Base-by-base conservation (phyloP, 2,888 invertebrate genomes). In the Orchesella flavescens region DNA sequence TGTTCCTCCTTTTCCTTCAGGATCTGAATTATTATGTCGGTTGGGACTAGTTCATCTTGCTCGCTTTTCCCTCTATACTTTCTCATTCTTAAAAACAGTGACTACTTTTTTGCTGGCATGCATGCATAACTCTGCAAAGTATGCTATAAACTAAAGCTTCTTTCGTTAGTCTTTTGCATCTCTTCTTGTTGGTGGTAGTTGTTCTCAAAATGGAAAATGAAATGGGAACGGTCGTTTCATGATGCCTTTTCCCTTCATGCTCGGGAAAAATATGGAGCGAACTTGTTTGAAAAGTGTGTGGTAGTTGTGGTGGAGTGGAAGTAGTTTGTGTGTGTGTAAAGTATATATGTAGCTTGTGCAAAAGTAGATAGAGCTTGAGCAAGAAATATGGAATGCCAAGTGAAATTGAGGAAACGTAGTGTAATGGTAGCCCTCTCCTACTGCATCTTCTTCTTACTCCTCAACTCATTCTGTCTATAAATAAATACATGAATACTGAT, bases 1-100 rank as follows among this genome's bases (percentile, higher is more conserved):
- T n/a, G 1, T 66, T 44, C 66, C 34, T 34, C 34, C 34, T 34
- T 34, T 34, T 34, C 44, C 19, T 49, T 68, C 68, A 73, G 21
- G 44, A 73, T 17, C 73, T 61, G 61, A 73, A 61, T 73, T 73
- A 73, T 73, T 59, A 72, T 72, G 72, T 72, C 72, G 55, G 55
- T 46, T 57, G 72, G 72, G 72, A 72, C 72, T 72, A 55, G 49
- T 65, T 65, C 65, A 65, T 65, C 65, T 44, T 68, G 19, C 23
- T 21, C 46, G 7, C 68, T 15, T 44, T 66, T 66, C 66, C 66
- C n/a, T 44, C 44, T n/a, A 17, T 49, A 49, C 49, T n/a, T 49
- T 49, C n/a, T 49, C 15, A 49, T 12, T 49, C n/a, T 49, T 12
- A 49, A 49, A 49, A n/a, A 49, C 49, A 49, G 49, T 34, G 34